Base-by-base conservation (phyloP, 2,888 invertebrate genomes). In the Harpalus rubripes region DNA sequence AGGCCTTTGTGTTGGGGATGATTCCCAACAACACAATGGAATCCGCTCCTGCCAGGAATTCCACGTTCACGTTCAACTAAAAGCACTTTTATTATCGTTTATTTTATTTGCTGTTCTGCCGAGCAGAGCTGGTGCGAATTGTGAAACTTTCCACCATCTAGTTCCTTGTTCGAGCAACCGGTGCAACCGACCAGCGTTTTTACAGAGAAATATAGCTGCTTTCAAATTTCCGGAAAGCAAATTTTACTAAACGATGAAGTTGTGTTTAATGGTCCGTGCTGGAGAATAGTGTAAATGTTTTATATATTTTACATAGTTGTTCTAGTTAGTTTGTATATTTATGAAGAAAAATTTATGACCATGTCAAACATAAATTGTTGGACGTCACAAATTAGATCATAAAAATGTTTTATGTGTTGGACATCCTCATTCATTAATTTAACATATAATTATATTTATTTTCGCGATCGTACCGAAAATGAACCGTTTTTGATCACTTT, bases 81-180 rank as follows among this genome's bases (percentile, higher is more conserved):
- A 84, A 76, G 84, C 84, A 63, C 76, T 84, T 84, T 84, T 84
- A 84, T 76, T 84, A 78, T 63, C 84, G 84, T 74, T 78, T 84
- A 84, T 84, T 84, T 84, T 76, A 84, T 84, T 74, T 61, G 41
- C 32, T 44, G 76, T 84, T 52, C 44, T 52, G 44, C 44, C 44
- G 44, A 52, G 44, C 44, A 8, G 44, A 52, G 44, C 44, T 8
- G 44, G 32, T 32, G 32, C 32, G 32, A 32, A 32, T 32, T 52
- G 44, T 52, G 44, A 52, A 52, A 52, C 44, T 52, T 52, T 52
- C 44, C 44, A 52, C 44, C 44, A 52, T 52, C 12, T 10, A 12
- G 10, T 52, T 12, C 10, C 63, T 61, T 63, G 63, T 63, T 63
- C 44, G 2, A 52, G 10, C 44, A 12, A 52, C 44, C 44, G 44